Base-by-base conservation (phyloP, 1,140 invertebrate species). In the Drosophila ogumai region DNA sequence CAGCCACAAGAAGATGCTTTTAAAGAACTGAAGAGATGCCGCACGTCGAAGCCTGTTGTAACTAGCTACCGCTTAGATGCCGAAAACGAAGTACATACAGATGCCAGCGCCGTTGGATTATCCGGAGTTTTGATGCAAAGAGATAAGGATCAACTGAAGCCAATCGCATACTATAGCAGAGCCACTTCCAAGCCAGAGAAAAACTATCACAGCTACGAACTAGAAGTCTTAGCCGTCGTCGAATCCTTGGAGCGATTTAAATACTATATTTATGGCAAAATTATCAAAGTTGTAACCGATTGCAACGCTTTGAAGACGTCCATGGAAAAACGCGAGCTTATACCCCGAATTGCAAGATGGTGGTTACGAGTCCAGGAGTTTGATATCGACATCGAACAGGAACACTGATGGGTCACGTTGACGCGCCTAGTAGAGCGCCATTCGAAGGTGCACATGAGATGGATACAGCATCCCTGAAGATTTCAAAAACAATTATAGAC, bases 51-150 rank as follows among this genome's bases (percentile, higher is more conserved):
- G 32, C 17, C 50, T 54, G 12, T 54, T 3, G 40, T 17, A 9
- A 22, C 50, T 1, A 54, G 50, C n/a, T 54, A 15, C 13, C 17
- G 32, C 31, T 5, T 54, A 54, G 17, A 54, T 54, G 17, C 50
- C 8, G 32, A 36, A 36, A 13, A 54, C 22, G 38, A 57, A 31
- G 5, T 31, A 10, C 55, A 57, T 25, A 57, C 38, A 6, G 55
- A 43, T 57, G 38, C 38, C 1, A 41, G 55, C n/a, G 22, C 38
- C 25, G 38, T 57, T 28, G 22, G 54, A 34, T 41, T 56, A n/a
- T 25, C 54, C 38, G 54, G 34, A n/a, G 54, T 41, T 25, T 25
- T 25, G 22, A 25, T 25, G 22, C 54, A 40, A 3, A 25, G 22
- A 25, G 22, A 25, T 25, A 3, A 2, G 2, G 3, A 25, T 25